Conservation (phyloP, 2,888 invertebrate species). For the Athalia cordata region DNA sequence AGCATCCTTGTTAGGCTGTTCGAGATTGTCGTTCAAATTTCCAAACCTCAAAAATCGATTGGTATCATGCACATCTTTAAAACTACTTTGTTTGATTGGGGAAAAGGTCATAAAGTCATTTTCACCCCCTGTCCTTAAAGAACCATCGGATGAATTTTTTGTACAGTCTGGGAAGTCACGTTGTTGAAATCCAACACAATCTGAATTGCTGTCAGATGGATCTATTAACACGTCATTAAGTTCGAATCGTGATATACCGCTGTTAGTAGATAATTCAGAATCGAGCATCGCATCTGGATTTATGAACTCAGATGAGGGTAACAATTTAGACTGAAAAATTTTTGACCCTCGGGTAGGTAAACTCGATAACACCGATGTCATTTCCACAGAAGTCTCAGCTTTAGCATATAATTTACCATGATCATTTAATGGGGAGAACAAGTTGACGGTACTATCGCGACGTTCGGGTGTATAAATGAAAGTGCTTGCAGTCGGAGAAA, state of each 20-base stretch:
- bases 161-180: background rate
- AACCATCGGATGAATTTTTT: conserved; percentile 1
- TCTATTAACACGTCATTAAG: background rate
- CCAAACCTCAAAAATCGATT: background rate
- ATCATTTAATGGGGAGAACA: conserved; percentile 61
- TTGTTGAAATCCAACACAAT: background rate
- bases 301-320: background rate
- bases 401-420: conserved; percentile 46
- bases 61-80: conserved; percentile 13
- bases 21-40: background rate
- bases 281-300: conserved; percentile 13
- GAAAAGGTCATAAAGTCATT: conserved; percentile 8
- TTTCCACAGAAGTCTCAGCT: conserved; percentile 15
- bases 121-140: background rate
- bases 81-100: conserved; percentile 21
- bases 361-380: background rate
- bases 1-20: background rate
- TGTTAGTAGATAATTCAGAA: conserved; percentile 11
- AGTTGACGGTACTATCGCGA: conserved; percentile 62
- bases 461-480: conserved; percentile 61
- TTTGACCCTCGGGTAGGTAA: background rate
- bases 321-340: background rate
- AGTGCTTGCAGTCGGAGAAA: conserved; percentile 64
- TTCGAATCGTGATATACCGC: background rate
- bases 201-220: background rate